Base-by-base conservation (phyloP, 2,888 invertebrate species). In the Periphyllus acericola region DNA sequence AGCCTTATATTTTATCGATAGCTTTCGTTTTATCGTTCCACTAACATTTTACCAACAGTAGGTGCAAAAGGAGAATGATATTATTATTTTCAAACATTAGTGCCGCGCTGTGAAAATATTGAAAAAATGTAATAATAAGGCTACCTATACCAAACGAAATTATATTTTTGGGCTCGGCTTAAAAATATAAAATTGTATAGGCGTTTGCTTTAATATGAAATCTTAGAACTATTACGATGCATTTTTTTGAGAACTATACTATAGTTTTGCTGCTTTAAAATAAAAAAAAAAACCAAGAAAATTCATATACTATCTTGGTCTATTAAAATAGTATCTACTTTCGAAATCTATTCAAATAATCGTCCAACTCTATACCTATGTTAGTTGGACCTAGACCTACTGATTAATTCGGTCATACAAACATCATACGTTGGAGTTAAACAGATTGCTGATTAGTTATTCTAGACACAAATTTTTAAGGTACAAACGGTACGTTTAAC, bases 351-450 rank as follows among this genome's bases (percentile, higher is more conserved):
- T 83, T 83, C n/a, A 72, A 81, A 68, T 68, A 68, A 68, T 29
- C 29, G 11, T 68, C 68, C 68, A n/a, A n/a, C 71, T 71, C 32
- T 14, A 8, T 25, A 5, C 21, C 32, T 3, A 25, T 60, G 17
- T 11, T 32, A 71, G 71, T 71, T 29, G 32, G 29, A 52, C 85
- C 85, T 71, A 85, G 85, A 85, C 85, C 78, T 85, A 85, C 85
- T 85, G 78, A 55, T 78, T 85, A 85, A 78, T 78, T 52, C 78
- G 68, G 68, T 34, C 68, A 68, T 66, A 84, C 32, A 34, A 71
- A 52, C 78, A 52, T 34, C 6, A 32, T 34, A n/a, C 11, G 3
- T 32, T 21, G 6, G 25, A 76, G 32, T 46, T 34, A 78, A 68
- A 34, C 71, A n/a, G 52, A 71, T 71, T 52, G n/a, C 29, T 86